Evolutionary conservation across 2,113 vertebrate genomes (phyloP), one percentile per base, ranked within the genome.

Genomic region (Aramus guarauna): DNA sequence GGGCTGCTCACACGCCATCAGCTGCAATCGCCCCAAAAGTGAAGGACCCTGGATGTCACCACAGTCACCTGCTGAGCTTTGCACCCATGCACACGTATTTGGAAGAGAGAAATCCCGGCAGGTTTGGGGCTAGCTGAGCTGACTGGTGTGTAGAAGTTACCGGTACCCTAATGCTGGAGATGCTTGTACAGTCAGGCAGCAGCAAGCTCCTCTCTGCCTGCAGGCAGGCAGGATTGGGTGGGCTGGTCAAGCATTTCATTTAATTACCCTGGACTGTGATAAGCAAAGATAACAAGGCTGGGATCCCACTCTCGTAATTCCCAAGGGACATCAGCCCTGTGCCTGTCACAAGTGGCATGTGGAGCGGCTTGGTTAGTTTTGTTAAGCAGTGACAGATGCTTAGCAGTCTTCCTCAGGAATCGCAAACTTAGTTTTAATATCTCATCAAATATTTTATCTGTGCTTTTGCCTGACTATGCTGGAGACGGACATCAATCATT

Each of bases 181-280:
- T 59, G 22, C 50, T 58, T 34, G 39, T 56, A 78, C 62, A 1
- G 30, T 41, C 78, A 77, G 63, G 55, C 26, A 69, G 78, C 63
- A 67, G 59, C 47, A 41, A 69, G 48, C 9, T 32, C 73, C 69
- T 45, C 52, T 66, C 77, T 66, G 60, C 62, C 62, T 69, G 45
- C 50, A 56, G 64, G 64, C 69, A 64, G 84, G 55, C 55, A 66
- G 84, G 56, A 26, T 39, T 71, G 69, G 27, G 15, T 76, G 52
- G 74, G 68, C 76, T 93, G 73, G 92, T 96, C 96, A 95, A 94
- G 93, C 0, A 85, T 95, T 96, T 63, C 30, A 59, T 91, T 91
- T 92, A 79, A 95, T 90, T 92, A 76, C 67, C 41, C 47, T 64
- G 69, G 58, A 63, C 91, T 91, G 81, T 69, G 92, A 91, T 85